phyloP scores from a whole-genome alignment of 2,888 invertebrate genomes.

The Ametastegia equiseti region DNA sequence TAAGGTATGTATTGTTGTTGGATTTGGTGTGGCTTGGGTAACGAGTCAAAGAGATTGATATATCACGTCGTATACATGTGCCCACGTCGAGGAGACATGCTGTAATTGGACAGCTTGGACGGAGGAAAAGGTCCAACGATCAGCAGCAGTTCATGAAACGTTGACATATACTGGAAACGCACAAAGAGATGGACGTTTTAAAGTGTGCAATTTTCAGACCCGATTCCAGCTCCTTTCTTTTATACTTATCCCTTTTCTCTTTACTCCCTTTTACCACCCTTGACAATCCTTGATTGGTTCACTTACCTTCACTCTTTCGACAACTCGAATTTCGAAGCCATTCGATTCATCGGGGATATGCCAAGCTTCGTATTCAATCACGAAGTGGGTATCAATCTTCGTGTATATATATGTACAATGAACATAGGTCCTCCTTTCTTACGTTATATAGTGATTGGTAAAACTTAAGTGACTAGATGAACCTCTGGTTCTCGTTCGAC shows the following conservation, averaged over 20 bases:
- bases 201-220: slow-evolving; percentile 44
- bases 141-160: slow-evolving; percentile 45
- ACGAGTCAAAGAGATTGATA: slow-evolving; percentile 48
- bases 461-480: not conserved
- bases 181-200: slow-evolving; percentile 35
- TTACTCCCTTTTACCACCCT: not conserved
- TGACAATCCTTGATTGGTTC: slow-evolving; percentile 15
- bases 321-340: not conserved
- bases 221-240: not conserved
- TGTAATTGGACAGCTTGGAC: slow-evolving; percentile 45
- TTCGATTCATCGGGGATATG: not conserved
- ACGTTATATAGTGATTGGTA: not conserved
- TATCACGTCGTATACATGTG: slow-evolving; percentile 48
- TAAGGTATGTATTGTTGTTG: slow-evolving; percentile 39
- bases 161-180: slow-evolving; percentile 41
- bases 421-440: no score
- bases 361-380: not conserved
- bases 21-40: slow-evolving; percentile 47
- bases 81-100: slow-evolving; percentile 47
- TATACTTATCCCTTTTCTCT: not conserved
- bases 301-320: slow-evolving; percentile 38
- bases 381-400: not conserved
- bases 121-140: slow-evolving; percentile 22
- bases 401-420: no score
- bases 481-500: not conserved